Base-by-base conservation (phyloP, 2,113 vertebrate genomes). In the Semnopithecus entellus region DNA sequence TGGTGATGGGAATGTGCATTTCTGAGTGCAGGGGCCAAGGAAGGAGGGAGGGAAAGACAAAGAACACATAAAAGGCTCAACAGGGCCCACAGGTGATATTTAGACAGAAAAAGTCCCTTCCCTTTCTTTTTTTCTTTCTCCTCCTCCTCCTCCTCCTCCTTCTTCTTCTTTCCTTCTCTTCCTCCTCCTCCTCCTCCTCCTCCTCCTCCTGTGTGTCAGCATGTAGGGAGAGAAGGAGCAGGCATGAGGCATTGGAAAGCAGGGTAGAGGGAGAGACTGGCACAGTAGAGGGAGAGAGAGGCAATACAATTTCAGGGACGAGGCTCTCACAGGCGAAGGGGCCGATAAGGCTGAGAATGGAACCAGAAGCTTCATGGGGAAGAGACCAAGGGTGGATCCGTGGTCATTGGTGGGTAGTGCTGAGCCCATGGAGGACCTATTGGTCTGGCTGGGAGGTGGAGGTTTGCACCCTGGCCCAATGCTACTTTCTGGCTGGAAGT, bases 261-360 rank as follows among this genome's bases (percentile, higher is more conserved):
- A 57, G 80, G 88, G 68, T 68, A 43, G 68, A 88, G 40, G 48
- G 55, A 78, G 48, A 81, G 73, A 55, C 20, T 48, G 84, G 79
- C 27, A 4, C 25, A 50, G 43, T 59, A 52, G 30, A 52, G 76
- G 38, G 25, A 64, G 50, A 22, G 43, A 43, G 52, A 8, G 9
- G 40, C 2, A 50, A 20, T 30, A 8, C 17, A 27, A 20, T 3
- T 45, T 55, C 22, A 23, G 73, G 43, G 81, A 10, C 7, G 35
- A n/a, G 80, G 1, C 6, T 38, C 43, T 10, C 9, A 4, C 0
- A 55, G n/a, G 27, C n/a, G 13, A 57, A 64, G 3, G 59, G 73
- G n/a, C 57, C 52, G 50, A 38, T 48, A 35, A 76, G 35, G 45
- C 1, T 38, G 90, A 38, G 80, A 52, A n/a, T 48, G 48, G 59